Base-by-base conservation (phyloP, 2,888 invertebrate species). In the Lasioglossum oenotherae region DNA sequence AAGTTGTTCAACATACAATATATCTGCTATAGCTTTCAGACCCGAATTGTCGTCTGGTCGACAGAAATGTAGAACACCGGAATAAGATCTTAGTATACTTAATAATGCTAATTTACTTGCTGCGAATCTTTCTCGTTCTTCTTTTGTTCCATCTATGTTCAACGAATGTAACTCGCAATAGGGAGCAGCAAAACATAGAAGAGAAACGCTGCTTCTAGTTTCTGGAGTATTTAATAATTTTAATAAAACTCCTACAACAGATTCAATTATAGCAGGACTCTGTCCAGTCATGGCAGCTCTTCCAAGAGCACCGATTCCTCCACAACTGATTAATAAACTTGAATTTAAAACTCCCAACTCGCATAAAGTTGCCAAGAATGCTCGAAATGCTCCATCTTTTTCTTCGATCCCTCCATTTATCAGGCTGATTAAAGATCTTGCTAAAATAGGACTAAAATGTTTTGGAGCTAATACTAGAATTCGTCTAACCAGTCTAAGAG, bases 301-400 rank as follows among this genome's bases (percentile, higher is more conserved):
- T 0, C 98, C 97, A 78, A 98, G 96, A 10, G 98, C 97, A 83
- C 97, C 97, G 75, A 99, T 97, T 31, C 99, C 98, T 14, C 98
- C 98, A 93, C 97, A 97, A 72, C 96, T 96, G 92, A 98, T 97
- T 92, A 98, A 97, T 89, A 98, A 95, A 86, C 96, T 97, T 3
- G 98, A 97, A 96, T 98, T 98, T 87, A 98, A 94, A 72, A 99
- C 97, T 89, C 98, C 98, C 92, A 99, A 96, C 96, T 99, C 99
- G 91, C 98, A 98, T 19, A 99, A 96, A 12, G 98, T 97, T 46
- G 98, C 99, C 81, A 99, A 96, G 92, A 98, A 98, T 19, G 98
- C 97, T 86, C 98, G 96, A 72, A 98, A 96, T 94, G 99, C 96
- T 86, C 98, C 96, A 94, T 99, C 99, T 86, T 97, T 97, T 89